Percentiles rank a stretch among this genome's conserved stretches.
These are phyloP conservation scores for Thermophis baileyi DNA, from an alignment of 2,113 vertebrate species.

Conservation along the genomic window DNA sequence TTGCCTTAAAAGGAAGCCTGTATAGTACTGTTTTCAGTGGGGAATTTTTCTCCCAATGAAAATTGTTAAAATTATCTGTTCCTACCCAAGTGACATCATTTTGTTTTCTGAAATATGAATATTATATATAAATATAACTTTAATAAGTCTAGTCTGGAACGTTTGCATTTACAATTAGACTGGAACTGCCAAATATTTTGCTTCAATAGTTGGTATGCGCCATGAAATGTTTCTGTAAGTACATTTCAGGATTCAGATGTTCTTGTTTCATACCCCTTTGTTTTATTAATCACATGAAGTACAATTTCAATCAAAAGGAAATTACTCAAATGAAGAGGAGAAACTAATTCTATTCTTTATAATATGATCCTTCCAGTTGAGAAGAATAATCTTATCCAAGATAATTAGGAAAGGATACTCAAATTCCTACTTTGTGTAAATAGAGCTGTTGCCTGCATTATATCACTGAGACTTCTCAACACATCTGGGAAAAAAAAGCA, in stretches of 20 bases:
- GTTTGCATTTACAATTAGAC: background rate
- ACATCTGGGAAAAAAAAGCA: constrained; percentile 75
- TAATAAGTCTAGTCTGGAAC: background rate
- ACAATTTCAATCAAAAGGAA: background rate
- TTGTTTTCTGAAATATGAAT: background rate
- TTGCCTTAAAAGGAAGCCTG: background rate
- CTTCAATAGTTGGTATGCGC: background rate
- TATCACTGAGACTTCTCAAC: constrained; percentile 75
- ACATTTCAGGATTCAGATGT: background rate
- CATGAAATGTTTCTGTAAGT: background rate
- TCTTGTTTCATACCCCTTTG: background rate
- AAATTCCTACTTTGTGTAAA: constrained; percentile 70
- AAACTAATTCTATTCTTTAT: constrained; percentile 36
- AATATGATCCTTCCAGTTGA: constrained; percentile 48
- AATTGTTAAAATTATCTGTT: background rate
- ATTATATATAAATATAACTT: background rate
- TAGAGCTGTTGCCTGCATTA: constrained; percentile 75
- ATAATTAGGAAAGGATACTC: constrained; percentile 63
- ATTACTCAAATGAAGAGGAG: constrained; percentile 19
- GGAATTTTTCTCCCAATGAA: background rate
- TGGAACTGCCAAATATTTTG: background rate
- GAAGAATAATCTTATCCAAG: constrained; percentile 63
- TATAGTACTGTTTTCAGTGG: background rate
- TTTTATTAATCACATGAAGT: rapidly evolving
- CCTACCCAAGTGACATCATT: background rate